These are phyloP conservation scores for Pleuronectes platessa DNA, from an alignment of 2,113 vertebrate species.

Conservation along the genomic window DNA sequence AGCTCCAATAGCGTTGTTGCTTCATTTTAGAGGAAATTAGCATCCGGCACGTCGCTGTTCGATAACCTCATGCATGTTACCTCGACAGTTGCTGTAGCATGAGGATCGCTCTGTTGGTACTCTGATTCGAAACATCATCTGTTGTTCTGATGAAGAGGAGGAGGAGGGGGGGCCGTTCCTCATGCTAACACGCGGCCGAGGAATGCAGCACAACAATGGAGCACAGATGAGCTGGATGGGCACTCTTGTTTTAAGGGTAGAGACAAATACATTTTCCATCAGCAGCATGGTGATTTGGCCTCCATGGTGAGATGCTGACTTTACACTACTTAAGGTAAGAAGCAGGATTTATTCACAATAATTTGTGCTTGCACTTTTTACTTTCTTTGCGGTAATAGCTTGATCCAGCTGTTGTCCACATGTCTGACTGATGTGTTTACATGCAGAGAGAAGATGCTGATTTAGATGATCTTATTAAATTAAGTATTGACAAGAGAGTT, in stretches of 20 bases:
- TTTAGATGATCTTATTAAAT: too few species aligned
- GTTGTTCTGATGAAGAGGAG: too few species aligned
- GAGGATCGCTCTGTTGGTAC: too few species aligned
- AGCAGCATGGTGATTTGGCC: neutral
- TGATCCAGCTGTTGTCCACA: neutral
- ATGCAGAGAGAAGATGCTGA: too few species aligned
- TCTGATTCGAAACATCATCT: too few species aligned
- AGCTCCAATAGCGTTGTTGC: neutral
- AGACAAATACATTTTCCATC: neutral
- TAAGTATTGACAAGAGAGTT: too few species aligned
- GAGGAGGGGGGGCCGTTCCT: neutral
- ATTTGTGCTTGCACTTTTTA: neutral
- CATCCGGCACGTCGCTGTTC: neutral
- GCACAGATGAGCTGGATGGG: conserved; percentile 5
- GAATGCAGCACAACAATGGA: conserved; percentile 28
- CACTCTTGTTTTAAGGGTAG: neutral
- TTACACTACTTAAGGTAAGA: conserved; percentile 18
- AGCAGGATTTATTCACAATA: neutral
- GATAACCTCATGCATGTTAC: neutral
- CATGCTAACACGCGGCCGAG: neutral
- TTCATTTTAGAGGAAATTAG: neutral
- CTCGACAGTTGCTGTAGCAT: neutral
- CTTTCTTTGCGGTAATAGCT: neutral
- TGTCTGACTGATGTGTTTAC: neutral
- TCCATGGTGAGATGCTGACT: neutral